Base-by-base conservation (phyloP, 2,113 vertebrate species). In the Balaeniceps rex region DNA sequence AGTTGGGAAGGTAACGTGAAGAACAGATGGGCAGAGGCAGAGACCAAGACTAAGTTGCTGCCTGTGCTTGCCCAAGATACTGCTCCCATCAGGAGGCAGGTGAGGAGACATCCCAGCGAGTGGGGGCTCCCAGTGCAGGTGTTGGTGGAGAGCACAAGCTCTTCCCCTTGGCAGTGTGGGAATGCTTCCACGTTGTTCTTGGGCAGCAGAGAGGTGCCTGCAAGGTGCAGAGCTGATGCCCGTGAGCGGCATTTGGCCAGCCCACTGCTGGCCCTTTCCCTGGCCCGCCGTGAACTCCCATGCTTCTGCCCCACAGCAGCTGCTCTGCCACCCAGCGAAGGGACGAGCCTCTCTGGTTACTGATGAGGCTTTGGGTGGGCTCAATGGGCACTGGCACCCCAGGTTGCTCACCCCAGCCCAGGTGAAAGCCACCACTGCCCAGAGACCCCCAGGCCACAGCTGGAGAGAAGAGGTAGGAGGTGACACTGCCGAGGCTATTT, bases 201-300 rank as follows among this genome's bases (percentile, higher is more conserved):
- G 36, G 14, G 34, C 54, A 65, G 40, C 68, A 87, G 54, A 72
- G 38, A 23, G n/a, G 29, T 12, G 2, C 46, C 69, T 74, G 34
- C 19, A 60, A 63, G 52, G 24, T 33, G 18, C 9, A 14, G 49
- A 76, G 42, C 11, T 64, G 31, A 44, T 80, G 34, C 33, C 61
- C 15, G 3, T 44, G 47, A 33, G 49, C 0, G 0, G 47, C 7
- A 2, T 34, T 46, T 2, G 9, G 23, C 47, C 75, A 76, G n/a
- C 22, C 40, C 0, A 0, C n/a, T 90, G 42, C 52, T 0, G 0
- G 18, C 60, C 25, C 66, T 83, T 68, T 51, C 38, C 38, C 47
- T 83, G 44, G 9, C 34, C 18, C 3, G 1, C 57, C 7, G 10
- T 6, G 22, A 80, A 9, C 26, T 69, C 36, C 40, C 1, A 0